phyloP scores from a whole-genome alignment of 2,888 invertebrate species.

The Caenorhabditis zanzibari region DNA sequence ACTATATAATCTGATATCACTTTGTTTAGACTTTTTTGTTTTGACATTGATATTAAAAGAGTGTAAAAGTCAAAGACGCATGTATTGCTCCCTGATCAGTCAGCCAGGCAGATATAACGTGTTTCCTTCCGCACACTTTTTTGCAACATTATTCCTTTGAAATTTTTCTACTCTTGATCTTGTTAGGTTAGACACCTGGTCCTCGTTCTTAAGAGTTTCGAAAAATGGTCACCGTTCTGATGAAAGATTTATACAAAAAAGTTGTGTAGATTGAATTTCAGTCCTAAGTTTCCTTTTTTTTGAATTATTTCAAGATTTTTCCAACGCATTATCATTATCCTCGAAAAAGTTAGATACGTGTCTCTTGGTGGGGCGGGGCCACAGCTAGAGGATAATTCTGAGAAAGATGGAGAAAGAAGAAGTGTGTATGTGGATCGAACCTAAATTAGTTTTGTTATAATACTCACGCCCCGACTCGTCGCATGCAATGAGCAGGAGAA shows the following conservation, averaged over 20 bases:
- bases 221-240: no score
- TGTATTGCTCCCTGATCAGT: constrained; percentile 11
- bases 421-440: constrained; percentile 44
- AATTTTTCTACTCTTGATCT: constrained; percentile 13
- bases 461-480: constrained; percentile 29
- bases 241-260: no score
- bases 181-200: constrained; percentile 12
- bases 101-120: constrained; percentile 10
- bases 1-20: constrained; percentile 3
- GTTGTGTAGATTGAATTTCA: no score
- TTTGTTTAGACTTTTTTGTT: neutral
- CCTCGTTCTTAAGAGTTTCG: neutral
- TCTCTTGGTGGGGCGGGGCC: neutral
- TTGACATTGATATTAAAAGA: neutral
- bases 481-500: constrained; percentile 36
- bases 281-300: no score
- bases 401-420: constrained; percentile 57
- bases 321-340: neutral
- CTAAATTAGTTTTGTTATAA: constrained; percentile 66
- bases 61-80: constrained; percentile 19
- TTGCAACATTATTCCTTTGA: constrained; percentile 19
- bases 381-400: constrained; percentile 63
- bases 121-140: neutral
- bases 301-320: no score
- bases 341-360: constrained; percentile 12